A percentile compares a stretch with the other conserved stretches of the same genome.
phyloP scores from a whole-genome alignment of 2,113 vertebrate species.

The Dipodomys ordii region DNA sequence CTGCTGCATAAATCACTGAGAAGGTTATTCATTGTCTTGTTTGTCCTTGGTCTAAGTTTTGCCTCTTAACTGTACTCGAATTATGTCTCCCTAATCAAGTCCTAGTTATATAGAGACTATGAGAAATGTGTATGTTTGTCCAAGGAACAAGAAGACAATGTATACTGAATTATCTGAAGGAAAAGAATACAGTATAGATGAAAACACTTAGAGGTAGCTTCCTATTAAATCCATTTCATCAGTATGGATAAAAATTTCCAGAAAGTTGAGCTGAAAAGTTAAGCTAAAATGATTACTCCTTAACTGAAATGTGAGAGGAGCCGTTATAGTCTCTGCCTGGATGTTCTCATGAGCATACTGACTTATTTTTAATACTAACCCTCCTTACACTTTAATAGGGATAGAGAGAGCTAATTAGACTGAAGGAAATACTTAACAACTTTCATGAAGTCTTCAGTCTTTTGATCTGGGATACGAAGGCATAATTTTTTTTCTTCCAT shows the following conservation, averaged over 20 bases:
- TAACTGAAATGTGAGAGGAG: conserved; percentile 20
- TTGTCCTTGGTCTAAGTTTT: not conserved
- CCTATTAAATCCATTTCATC: conserved; percentile 30
- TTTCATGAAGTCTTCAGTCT: conserved; percentile 12
- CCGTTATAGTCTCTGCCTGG: not conserved
- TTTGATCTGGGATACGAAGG: not conserved
- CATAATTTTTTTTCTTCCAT: conserved; percentile 70
- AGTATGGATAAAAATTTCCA: conserved; percentile 41
- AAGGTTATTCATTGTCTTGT: not conserved
- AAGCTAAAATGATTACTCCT: not conserved
- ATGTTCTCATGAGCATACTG: not conserved
- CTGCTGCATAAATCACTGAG: not conserved
- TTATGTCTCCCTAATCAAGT: conserved; percentile 24
- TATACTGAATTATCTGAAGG: not conserved
- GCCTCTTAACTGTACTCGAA: conserved; percentile 11
- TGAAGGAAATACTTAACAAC: conserved; percentile 28
- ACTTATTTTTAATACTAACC: conserved; percentile 11
- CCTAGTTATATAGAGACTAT: not conserved
- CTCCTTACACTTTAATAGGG: conserved; percentile 35
- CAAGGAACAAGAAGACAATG: conserved; percentile 23
- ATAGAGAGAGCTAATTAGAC: conserved; percentile 20
- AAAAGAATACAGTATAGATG: not conserved
- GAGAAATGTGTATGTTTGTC: not conserved
- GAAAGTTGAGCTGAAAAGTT: not conserved
- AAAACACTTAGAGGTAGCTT: not conserved